Evolutionary conservation across 1,140 invertebrate genomes (phyloP), one percentile per base, ranked within the genome.

Genomic region (Olivierus martensii): DNA sequence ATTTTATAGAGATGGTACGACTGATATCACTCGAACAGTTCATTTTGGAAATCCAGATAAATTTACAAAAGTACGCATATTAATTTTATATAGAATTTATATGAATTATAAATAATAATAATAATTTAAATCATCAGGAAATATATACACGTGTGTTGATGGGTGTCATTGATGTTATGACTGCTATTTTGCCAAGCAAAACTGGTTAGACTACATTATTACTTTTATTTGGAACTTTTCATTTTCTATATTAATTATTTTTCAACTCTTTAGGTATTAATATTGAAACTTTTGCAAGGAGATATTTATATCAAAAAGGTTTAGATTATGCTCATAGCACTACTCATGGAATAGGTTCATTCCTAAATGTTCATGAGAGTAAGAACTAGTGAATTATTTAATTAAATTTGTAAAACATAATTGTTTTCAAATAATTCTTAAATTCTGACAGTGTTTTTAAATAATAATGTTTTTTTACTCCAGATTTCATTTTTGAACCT

Each of bases 241-340:
- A 28, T 28, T 28, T 9, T 28, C 0, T 28, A 9, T 6, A 28
- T 28, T 28, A 28, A 28, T 28, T 41, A 15, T 18, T n/a, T 2
- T 9, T 38, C n/a, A 15, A 14, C 34, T 6, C n/a, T 39, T 47
- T 41, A 56, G 55, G 43, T 49, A 38, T 18, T 17, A 51, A 52
- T 38, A 71, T 97, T 11, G 92, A 98, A 69, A 78, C 81, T 0
- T 71, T 94, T 45, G 91, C 93, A 0, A 75, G 95, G 14, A 79
- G 81, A 57, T 72, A 75, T 9, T 72, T 99, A 0, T 99, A 94
- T 93, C 79, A 86, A 56, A 78, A 82, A n/a, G 96, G 95, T 0
- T 69, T 96, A 38, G 88, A 99, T 71, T 99, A 97, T 71, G 76
- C 77, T 0, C 96, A 99, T 71, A 93, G 94, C 14, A 98, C 95